Conservation (phyloP, 2,113 vertebrate species). For the Phaethon lepturus region DNA sequence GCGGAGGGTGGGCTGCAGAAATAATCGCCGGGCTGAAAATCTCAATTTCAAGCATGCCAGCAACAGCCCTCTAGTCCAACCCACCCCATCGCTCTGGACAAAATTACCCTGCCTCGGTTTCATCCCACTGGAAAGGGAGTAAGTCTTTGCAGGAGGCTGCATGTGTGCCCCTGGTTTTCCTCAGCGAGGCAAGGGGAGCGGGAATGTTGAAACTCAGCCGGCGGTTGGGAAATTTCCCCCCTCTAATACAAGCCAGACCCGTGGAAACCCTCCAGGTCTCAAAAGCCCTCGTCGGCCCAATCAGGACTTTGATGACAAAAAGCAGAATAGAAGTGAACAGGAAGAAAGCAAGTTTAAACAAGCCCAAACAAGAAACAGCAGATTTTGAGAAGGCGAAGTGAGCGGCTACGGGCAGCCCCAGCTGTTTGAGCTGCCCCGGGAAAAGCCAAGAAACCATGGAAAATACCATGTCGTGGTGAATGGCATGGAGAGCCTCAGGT, state of each 20-base stretch:
- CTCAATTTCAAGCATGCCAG: not conserved
- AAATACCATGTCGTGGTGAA: not conserved
- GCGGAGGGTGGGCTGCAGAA: not conserved
- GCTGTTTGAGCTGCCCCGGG: not conserved
- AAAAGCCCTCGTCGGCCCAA: not conserved
- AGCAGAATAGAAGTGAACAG: constrained; percentile 32
- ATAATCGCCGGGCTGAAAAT: not conserved
- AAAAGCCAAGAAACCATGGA: not conserved
- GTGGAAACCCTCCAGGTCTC: constrained; percentile 57
- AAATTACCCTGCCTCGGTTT: not conserved
- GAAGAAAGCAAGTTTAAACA: constrained; percentile 16
- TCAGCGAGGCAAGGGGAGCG: constrained; percentile 15
- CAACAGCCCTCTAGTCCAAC: not conserved
- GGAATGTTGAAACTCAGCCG: constrained; percentile 17
- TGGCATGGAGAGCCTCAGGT: rapidly evolving
- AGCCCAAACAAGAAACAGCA: constrained; percentile 33
- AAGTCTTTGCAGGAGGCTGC: not conserved
- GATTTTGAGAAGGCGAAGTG: not conserved
- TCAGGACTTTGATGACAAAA: constrained; percentile 33
- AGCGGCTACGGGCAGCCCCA: not conserved
- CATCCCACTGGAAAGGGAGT: not conserved
- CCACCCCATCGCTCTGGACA: not conserved
- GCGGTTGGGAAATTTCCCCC: not conserved
- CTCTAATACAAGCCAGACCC: constrained; percentile 49
- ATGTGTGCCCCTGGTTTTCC: constrained; percentile 15